Evolutionary conservation across 1,140 invertebrate species (phyloP), one percentile per base, ranked within the genome.

Genomic region (Panulirus ornatus): DNA sequence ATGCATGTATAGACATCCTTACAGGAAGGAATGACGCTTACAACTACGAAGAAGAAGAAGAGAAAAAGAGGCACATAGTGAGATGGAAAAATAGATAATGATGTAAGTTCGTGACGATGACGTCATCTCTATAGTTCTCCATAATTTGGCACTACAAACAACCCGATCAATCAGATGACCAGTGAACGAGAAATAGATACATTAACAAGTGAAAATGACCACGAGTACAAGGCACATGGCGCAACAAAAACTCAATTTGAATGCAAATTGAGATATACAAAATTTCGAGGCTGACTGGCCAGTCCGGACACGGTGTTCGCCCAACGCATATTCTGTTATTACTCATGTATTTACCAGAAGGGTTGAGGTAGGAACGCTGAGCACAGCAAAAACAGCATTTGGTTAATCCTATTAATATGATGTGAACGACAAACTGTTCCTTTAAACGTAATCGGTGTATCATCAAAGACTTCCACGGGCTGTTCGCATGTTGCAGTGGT

Each of bases 231-330:
- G 27, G 63, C 63, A 70, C 58, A 84, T 66, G 58, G 63, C 58
- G 63, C 54, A 42, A 63, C 54, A 30, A 47, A 51, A 76, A 63
- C 82, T 71, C 82, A 84, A 84, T 84, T 63, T 84, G 58, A 84
- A 84, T 84, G 82, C 82, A 84, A 84, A 84, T 84, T 71, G 58
- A 42, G 66, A 84, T 84, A 84, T 70, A 70, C 82, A 84, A 84
- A 84, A 84, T 84, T 66, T 84, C 71, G 40, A 47, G 63, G 82
- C 34, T 84, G 58, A 84, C 82, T 84, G 66, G 42, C 63, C 82
- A 83, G 71, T 84, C 36, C 36, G 9, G n/a, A 30, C 66, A 71
- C 66, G 63, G 82, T 84, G 82, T 71, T 38, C 82, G 38, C n/a
- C 19, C 34, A 2, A 9, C 82, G 71, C 82, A 84, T 84, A 71